Evolutionary conservation across 1,140 invertebrate species (phyloP), one percentile per base, ranked within the genome.

Genomic region (Tetranychus cinnabarinus): DNA sequence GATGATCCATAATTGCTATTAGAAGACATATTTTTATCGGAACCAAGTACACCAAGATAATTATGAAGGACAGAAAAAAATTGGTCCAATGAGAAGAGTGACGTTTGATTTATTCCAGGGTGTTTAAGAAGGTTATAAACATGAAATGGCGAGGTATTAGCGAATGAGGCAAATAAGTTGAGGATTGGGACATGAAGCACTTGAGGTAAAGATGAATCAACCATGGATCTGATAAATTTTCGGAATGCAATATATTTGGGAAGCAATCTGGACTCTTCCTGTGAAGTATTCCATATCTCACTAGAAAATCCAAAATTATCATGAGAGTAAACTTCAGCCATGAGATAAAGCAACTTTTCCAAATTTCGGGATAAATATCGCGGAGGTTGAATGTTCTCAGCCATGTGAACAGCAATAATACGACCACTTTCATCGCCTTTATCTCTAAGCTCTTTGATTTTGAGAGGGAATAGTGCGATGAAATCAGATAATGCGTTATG

Each of bases 401-500:
- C 69, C 52, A 71, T 65, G 68, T 88, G 88, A 61, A 82, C 81
- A 63, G 85, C 78, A 50, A 85, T 80, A 31, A 87, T 83, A 63
- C 86, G 78, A 31, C 87, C 85, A 1, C 83, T 81, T 72, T 96
- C 90, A 71, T 95, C 89, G 0, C 88, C 88, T 65, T 84, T 77
- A 66, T 82, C 83, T 52, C 84, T 73, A 54, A 90, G 71, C 69
- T 87, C 86, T 70, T 85, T 86, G 61, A 76, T 80, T 74, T 93
- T 93, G 42, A 88, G 75, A 45, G 91, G 89, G 86, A 95, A 88
- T 45, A 86, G 76, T 56, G 87, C 80, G 59, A 96, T 89, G 66
- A 97, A 93, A 71, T 96, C 90, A 1, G 86, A 88, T 54, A 96
- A 77, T 1, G 96, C 70, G 12, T 79, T 78, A 70, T 97, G 91